phyloP scores from a whole-genome alignment of 2,888 invertebrate genomes.

The Chymomyza amoena region DNA sequence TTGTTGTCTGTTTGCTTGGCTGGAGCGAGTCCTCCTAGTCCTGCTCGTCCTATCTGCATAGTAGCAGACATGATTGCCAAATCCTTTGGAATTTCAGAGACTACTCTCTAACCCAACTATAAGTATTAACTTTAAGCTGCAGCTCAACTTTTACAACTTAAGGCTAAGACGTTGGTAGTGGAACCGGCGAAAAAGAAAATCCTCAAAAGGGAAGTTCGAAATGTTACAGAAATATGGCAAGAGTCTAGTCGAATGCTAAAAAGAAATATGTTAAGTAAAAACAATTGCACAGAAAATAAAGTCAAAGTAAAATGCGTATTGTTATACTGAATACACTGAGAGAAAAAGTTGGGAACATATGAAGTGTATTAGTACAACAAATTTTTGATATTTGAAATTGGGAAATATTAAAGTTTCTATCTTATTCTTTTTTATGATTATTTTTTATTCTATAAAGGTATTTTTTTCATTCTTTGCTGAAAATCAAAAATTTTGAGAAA shows the following conservation, averaged over 20 bases:
- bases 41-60: not conserved
- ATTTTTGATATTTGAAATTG: no score
- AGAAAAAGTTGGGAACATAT: no score
- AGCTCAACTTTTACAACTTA: not conserved
- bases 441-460: no score
- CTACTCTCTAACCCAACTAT: not conserved
- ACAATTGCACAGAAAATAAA: constrained; percentile 22
- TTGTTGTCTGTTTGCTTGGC: not conserved
- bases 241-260: not conserved
- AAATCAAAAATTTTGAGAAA: no score
- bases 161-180: not conserved
- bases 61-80: not conserved
- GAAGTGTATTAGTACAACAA: no score
- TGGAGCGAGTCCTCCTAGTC: not conserved
- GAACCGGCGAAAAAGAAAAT: not conserved
- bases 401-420: no score
- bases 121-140: not conserved
- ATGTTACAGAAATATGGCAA: not conserved
- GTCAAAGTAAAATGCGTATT: not conserved
- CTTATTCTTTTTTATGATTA: no score
- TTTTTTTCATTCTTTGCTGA: no score
- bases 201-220: constrained; percentile 8
- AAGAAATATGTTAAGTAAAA: constrained; percentile 19
- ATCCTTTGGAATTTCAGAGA: not conserved
- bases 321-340: not conserved